Evolutionary conservation across 35 echinoderm and acorn worm genomes (phyloP).

Genomic region (Acanthaster planci): DNA sequence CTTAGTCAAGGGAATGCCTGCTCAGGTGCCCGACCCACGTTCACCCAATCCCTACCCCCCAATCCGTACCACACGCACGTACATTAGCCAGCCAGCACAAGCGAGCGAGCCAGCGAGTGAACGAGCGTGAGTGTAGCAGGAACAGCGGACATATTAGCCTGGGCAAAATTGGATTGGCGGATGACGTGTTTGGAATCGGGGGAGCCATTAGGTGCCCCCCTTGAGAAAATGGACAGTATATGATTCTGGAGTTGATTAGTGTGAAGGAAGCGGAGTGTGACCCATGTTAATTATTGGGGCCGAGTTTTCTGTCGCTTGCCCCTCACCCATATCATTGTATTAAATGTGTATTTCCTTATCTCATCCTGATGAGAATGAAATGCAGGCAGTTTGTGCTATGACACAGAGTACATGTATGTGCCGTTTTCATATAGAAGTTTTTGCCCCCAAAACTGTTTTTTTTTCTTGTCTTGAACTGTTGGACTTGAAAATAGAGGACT

Average conservation of each 20-base stretch:
- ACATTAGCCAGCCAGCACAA: too few species aligned
- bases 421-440: too few species aligned
- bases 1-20: too few species aligned
- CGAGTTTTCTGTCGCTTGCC: neutral
- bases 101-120: neutral
- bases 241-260: conserved; percentile 29
- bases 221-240: conserved; percentile 15
- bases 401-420: too few species aligned
- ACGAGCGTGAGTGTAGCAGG: neutral
- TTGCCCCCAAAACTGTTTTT: too few species aligned
- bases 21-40: neutral
- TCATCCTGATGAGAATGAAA: neutral
- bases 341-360: conserved; percentile 24
- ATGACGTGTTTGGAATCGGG: conserved; percentile 28
- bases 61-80: too few species aligned
- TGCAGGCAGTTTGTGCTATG: too few species aligned
- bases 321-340: conserved; percentile 26
- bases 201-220: neutral
- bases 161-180: conserved; percentile 16
- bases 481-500: too few species aligned
- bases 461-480: too few species aligned
- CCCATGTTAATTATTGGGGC: conserved; percentile 13
- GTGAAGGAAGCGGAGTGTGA: neutral
- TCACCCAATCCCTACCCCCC: neutral
- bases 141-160: neutral